Evolutionary conservation across 64 coral and sea anemone genomes (phyloP), one percentile per base, ranked within the genome.

Genomic region (Pocillopora verrucosa): DNA sequence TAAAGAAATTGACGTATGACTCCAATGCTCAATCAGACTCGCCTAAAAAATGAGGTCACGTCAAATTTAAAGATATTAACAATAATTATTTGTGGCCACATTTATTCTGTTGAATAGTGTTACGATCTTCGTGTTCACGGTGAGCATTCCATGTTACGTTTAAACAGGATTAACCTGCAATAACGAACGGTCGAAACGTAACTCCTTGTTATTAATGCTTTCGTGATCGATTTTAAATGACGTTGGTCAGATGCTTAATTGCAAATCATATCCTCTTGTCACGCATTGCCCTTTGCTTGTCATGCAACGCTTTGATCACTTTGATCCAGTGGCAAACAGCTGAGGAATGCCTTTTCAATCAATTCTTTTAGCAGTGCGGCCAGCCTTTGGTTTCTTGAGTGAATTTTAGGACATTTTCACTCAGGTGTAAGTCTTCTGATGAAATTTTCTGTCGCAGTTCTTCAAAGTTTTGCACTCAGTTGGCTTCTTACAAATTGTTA

Each of bases 151-250:
- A 65, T 16, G 67, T 83, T 1, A 81, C 30, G 61, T 11, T 6
- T 65, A 19, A 22, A 17, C 16, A 17, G 11, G 20, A 70, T 63
- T 38, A 83, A 36, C n/a, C 35, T 20, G 34, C 19, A 19, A 51
- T 5, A 59, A 13, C 5, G 30, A 73, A 73, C 15, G 11, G 22
- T 80, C 20, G 22, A 51, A 60, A 35, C 78, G n/a, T 80, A 4
- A 25, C 25, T 25, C 59, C 34, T 61, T 81, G 60, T 15, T 61
- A 83, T 38, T 56, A 85, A 57, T 72, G 65, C 19, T 72, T 16
- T 85, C 45, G 36, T 85, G 82, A 85, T 85, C 65, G 65, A 51
- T 85, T 72, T 85, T 85, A 56, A 85, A 85, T 85, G 82, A 85
- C 82, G 17, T 22, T 65, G 34, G 56, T 85, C 82, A 85, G 67